Percentiles rank a stretch among this genome's conserved stretches.
Conservation (phyloP, 2,888 invertebrate genomes). For the Trissolcus japonicus region DNA sequence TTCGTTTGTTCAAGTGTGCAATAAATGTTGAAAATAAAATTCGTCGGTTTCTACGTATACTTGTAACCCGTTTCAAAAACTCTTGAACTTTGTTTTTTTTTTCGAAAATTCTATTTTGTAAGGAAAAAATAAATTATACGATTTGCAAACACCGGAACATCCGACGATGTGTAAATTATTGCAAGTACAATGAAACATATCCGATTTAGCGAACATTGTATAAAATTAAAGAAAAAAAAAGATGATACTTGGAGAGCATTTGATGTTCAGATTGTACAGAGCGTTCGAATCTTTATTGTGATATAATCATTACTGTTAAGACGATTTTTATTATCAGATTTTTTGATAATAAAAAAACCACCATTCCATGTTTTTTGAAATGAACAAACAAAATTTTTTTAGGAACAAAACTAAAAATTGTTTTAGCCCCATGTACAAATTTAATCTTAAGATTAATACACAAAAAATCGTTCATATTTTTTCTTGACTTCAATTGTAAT, state of each 20-base stretch:
- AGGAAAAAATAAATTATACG: no score
- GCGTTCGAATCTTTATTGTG: conserved; percentile 76
- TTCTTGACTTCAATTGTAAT: no score
- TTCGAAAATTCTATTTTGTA: no score
- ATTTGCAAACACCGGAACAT: no score
- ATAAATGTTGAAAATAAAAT: no score
- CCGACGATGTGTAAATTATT: neutral
- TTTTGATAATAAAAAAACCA: conserved; percentile 45
- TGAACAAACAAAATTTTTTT: conserved; percentile 13
- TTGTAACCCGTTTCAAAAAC: no score
- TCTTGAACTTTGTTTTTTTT: no score
- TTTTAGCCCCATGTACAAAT: conserved; percentile 50
- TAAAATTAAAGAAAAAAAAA: conserved; percentile 65
- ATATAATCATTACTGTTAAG: conserved; percentile 75
- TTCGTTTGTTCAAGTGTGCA: no score
- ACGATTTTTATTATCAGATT: conserved; percentile 46
- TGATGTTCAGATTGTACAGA: conserved; percentile 74
- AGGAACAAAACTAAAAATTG: conserved; percentile 60
- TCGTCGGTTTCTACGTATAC: no score
- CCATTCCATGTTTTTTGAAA: conserved; percentile 66
- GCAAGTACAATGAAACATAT: conserved; percentile 76
- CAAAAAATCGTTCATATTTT: no score
- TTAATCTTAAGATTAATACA: conserved; percentile 27
- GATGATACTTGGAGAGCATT: conserved; percentile 66
- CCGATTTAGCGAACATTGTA: conserved; percentile 68